Conservation (phyloP, 2,797 vertebrate genomes). For the Crocodylus rhombifer region DNA sequence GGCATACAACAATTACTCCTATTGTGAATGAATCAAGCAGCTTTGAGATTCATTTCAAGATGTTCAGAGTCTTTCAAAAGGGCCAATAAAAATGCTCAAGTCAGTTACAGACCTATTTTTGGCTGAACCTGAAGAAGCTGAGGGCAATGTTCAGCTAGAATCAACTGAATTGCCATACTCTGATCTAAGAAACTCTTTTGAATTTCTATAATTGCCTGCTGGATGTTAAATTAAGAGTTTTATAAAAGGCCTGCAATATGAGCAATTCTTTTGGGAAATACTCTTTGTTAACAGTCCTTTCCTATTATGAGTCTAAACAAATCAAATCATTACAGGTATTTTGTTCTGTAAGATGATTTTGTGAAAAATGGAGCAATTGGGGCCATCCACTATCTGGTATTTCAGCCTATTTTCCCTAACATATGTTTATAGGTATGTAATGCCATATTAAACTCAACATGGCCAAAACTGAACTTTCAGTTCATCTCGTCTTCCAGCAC, state of each 20-base stretch:
- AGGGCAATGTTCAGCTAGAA: background rate
- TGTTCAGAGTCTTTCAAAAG: background rate
- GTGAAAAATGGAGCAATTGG: background rate
- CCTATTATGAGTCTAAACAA: background rate
- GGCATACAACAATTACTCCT: background rate
- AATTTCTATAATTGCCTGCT: background rate
- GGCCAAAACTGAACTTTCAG: no score
- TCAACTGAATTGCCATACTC: fast-evolving
- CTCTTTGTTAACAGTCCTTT: background rate
- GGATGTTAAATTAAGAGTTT: background rate
- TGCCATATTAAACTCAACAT: no score
- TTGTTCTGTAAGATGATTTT: background rate
- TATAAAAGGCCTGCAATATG: background rate
- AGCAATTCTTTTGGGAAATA: background rate
- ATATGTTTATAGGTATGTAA: no score
- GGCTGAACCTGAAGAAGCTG: background rate
- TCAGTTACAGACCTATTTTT: background rate
- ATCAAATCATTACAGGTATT: fast-evolving
- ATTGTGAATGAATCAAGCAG: background rate
- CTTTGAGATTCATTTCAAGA: background rate
- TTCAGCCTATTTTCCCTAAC: background rate
- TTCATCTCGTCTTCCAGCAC: no score
- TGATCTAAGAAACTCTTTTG: background rate
- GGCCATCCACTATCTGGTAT: background rate
- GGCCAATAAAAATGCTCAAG: fast-evolving